Evolutionary conservation across 2,797 vertebrate species (phyloP).

Genomic region (Coreius guichenoti): DNA sequence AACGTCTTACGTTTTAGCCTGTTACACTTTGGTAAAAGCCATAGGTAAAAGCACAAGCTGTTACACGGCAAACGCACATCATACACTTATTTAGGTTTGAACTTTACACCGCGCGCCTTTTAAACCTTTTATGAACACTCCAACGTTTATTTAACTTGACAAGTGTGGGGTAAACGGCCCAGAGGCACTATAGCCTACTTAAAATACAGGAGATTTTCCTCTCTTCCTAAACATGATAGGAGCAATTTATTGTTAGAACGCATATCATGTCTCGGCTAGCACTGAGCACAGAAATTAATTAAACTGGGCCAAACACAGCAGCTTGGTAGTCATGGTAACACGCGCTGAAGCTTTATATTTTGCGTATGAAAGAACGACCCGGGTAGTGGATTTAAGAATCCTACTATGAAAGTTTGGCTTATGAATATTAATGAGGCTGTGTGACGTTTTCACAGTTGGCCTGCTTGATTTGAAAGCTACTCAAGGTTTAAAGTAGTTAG

Average conservation of each 20-base stretch:
- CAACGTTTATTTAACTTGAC: not conserved
- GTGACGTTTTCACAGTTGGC: not conserved
- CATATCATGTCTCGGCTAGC: not conserved
- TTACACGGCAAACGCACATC: not conserved
- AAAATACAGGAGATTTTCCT: not conserved
- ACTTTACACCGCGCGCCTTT: not conserved
- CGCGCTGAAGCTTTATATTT: conserved; percentile 25
- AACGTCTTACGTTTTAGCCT: not conserved
- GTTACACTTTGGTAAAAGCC: not conserved
- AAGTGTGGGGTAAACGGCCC: not conserved
- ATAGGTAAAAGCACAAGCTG: not conserved
- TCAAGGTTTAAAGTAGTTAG: too few relatives aligned
- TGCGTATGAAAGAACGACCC: conserved; percentile 51
- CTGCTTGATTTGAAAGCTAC: not conserved
- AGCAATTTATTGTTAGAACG: not conserved
- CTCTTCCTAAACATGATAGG: conserved; percentile 10
- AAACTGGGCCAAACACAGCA: conserved; percentile 35
- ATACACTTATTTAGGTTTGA: conserved; percentile 18
- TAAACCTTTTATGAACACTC: conserved; percentile 22
- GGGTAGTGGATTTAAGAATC: conserved; percentile 31
- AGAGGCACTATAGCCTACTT: not conserved
- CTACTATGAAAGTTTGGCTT: conserved; percentile 37
- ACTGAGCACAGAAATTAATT: conserved; percentile 26
- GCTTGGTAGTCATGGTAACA: conserved; percentile 54
- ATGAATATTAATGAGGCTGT: conserved; percentile 17